phyloP scores from a whole-genome alignment of 1,140 invertebrate genomes.

The Sesamia nonagrioides region DNA sequence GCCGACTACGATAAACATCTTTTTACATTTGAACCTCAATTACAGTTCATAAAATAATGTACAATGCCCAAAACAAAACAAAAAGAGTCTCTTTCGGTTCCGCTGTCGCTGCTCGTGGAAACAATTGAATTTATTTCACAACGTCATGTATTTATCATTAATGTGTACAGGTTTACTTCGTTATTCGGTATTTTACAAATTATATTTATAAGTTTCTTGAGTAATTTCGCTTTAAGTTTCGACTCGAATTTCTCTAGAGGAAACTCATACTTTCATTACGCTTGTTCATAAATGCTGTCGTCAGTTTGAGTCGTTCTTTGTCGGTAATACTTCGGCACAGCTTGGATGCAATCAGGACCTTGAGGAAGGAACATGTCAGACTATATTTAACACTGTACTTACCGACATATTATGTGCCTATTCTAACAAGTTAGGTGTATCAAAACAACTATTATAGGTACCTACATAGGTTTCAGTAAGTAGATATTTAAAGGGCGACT shows the following conservation, averaged over 20 bases:
- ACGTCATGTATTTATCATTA: slow-evolving; percentile 12
- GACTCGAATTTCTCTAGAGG: background rate
- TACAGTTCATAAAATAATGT: slow-evolving; percentile 63
- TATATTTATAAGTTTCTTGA: background rate
- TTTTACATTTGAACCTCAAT: slow-evolving; percentile 67
- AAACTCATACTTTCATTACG: slow-evolving; percentile 13
- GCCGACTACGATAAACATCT: slow-evolving; percentile 64
- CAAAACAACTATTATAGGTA: background rate
- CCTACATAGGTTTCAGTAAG: background rate
- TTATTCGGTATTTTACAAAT: slow-evolving; percentile 9
- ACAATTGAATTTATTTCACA: slow-evolving; percentile 45
- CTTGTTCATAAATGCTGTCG: slow-evolving; percentile 15
- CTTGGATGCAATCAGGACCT: slow-evolving; percentile 40
- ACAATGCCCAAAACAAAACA: slow-evolving; percentile 29
- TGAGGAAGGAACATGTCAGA: slow-evolving; percentile 34
- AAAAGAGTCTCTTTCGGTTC: slow-evolving; percentile 5
- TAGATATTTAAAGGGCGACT: background rate
- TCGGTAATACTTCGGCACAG: slow-evolving; percentile 11
- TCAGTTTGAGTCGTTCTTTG: slow-evolving; percentile 22
- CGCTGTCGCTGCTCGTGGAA: slow-evolving; percentile 21
- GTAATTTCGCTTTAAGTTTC: slow-evolving; percentile 22
- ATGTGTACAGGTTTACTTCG: background rate
- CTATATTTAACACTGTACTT: slow-evolving; percentile 43
- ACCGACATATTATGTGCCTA: slow-evolving; percentile 22
- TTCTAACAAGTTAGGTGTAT: slow-evolving; percentile 15